Evolutionary conservation across 1,140 invertebrate genomes (phyloP), one percentile per base, ranked within the genome.

Genomic region (Agraylea sexmaculata): DNA sequence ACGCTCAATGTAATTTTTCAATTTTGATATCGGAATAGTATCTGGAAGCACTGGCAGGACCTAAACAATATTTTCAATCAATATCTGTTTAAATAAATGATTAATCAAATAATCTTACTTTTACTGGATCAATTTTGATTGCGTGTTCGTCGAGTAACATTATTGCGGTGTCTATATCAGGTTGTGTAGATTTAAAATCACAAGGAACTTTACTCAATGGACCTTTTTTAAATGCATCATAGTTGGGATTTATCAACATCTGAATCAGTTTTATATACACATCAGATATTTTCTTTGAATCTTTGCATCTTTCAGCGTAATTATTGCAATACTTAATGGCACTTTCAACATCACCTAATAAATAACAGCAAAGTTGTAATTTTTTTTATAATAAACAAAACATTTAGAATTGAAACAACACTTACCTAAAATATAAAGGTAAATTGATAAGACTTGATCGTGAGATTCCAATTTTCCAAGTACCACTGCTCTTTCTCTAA

Each of bases 401-500:
- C n/a, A 25, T 7, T 25, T 7, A 31, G 16, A 32, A 40, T 20
- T 23, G 16, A 19, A 25, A 18, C 12, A 17, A 8, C 34, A 20
- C 19, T 36, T 47, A 68, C 65, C 40, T 78, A 77, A 52, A 70
- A 78, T 68, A 71, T 83, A 51, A 15, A 93, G 75, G 58, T 96
- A 97, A 55, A 98, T 91, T 1, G 80, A 78, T 28, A 99, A 64
- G 2, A 87, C 91, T 58, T 96, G 83, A 54, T 95, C 83, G 37
- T 96, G 83, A 66, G 93, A 65, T 5, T 84, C 87, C 2, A 96
- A 66, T 50, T 85, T 79, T 3, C 90, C 92, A 12, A 95, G 64
- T 40, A 98, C 79, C 19, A 97, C 75, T 0, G 94, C 92, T 40
- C 90, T 70, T 66, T 98, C 95, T 61, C 96, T 90, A 57, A 87